Evolutionary conservation across 2,797 vertebrate species (phyloP), one percentile per base, ranked within the genome.

Genomic region (Lithobates pipiens): DNA sequence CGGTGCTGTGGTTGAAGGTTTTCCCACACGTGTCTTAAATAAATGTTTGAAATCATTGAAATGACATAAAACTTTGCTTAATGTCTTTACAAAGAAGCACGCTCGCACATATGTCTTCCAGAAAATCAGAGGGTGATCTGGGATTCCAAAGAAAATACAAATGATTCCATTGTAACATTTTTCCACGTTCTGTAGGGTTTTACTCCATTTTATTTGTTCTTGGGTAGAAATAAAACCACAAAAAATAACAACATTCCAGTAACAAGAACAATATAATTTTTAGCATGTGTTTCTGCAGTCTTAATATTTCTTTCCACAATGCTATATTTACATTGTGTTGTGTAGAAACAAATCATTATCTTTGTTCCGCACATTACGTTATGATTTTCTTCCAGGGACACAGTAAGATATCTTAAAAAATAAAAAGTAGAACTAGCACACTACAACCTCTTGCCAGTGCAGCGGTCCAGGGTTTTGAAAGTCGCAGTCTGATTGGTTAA

Each of bases 261-360:
- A 54, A 80, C 39, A 42, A 68, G 42, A 67, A 74, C 70, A 85
- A 57, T 75, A 25, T 80, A 80, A 85, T 85, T 68, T 54, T 6
- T 50, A 42, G 44, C 84, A 85, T 15, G 80, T 85, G 84, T 75
- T 65, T 5, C 34, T 36, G 23, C 4, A 25, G 23, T 34, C 42
- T 65, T 32, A 46, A 29, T 82, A n/a, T 83, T 75, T 32, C 21
- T 10, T 75, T 72, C 57, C 16, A 10, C 32, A 63, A 69, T 34
- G 23, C 8, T 34, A 42, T 65, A 11, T 76, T 65, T 57, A 72
- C 29, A 54, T 61, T 32, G 10, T 70, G 2, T 23, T 61, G 5
- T 61, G 54, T 57, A 57, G 54, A 61, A 57, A 21, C 50, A 16
- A 21, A 18, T 13, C 50, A 21, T 57, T 57, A 21, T 21, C 50